These are phyloP conservation scores for Phragmatobia fuliginosa DNA, from an alignment of 2,888 invertebrate species.

Conservation along the genomic window DNA sequence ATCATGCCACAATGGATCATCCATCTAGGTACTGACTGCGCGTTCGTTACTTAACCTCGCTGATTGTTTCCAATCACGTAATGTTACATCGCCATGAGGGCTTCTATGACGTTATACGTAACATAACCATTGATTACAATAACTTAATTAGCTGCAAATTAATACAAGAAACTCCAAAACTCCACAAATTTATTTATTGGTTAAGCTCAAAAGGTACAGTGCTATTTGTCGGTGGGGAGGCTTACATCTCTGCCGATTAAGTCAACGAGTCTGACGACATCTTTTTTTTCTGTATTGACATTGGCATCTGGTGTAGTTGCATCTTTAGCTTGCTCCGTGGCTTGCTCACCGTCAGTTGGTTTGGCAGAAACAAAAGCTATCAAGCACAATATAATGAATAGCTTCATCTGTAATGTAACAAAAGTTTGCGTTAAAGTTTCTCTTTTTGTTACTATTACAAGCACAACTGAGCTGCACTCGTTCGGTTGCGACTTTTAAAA, in stretches of 20 bases:
- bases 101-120: too few relatives aligned
- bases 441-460: too few relatives aligned
- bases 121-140: not conserved
- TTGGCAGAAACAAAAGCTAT: not conserved
- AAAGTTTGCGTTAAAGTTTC: not conserved
- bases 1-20: too few relatives aligned
- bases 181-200: not conserved
- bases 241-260: not conserved
- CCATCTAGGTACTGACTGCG: too few relatives aligned
- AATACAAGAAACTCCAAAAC: not conserved
- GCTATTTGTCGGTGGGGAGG: not conserved
- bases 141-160: not conserved
- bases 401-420: conserved; percentile 11
- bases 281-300: not conserved
- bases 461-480: too few relatives aligned
- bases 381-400: conserved; percentile 2
- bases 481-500: too few relatives aligned
- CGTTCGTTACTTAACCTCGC: too few relatives aligned
- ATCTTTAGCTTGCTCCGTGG: not conserved
- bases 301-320: not conserved
- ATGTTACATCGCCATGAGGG: too few relatives aligned
- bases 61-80: too few relatives aligned
- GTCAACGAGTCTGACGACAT: not conserved
- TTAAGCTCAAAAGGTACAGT: not conserved
- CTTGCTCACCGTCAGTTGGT: not conserved